phyloP scores from a whole-genome alignment of 2,113 vertebrate species.

The Tympanuchus pallidicinctus region DNA sequence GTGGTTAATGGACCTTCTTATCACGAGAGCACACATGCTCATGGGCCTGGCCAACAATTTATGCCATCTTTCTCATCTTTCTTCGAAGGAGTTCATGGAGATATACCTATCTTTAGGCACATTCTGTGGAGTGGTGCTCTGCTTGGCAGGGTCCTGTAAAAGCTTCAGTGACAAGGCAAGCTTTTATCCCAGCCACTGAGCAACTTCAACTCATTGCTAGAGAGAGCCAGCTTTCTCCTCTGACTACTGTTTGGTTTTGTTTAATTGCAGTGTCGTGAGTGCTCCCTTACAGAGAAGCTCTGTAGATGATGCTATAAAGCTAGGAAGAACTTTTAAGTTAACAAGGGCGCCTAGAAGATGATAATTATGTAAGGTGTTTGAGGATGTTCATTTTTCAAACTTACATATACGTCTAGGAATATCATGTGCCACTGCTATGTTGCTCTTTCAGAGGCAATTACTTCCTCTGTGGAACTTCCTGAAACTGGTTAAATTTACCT shows the following conservation, averaged over 20 bases:
- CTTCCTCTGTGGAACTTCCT: background rate
- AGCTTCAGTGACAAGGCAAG: background rate
- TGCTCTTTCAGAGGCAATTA: background rate
- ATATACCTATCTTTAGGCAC: accelerated
- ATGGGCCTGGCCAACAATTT: background rate
- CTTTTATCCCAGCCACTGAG: background rate
- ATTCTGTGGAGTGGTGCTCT: background rate
- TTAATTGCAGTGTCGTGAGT: background rate
- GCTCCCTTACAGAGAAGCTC: background rate
- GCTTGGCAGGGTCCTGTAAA: background rate
- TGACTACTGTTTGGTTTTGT: background rate
- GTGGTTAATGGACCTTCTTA: background rate
- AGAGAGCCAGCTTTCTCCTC: background rate
- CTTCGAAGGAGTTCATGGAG: background rate
- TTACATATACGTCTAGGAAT: background rate
- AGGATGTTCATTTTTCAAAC: background rate
- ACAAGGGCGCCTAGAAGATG: background rate
- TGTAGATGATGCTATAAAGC: background rate
- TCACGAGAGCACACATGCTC: background rate
- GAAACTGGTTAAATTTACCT: background rate
- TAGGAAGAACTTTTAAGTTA: background rate
- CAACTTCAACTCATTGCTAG: background rate
- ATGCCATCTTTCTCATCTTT: accelerated
- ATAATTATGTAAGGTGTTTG: background rate
- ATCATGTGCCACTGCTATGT: background rate